These are phyloP conservation scores for Aphidius colemani DNA, from an alignment of 2,888 invertebrate genomes.

Conservation along the genomic window DNA sequence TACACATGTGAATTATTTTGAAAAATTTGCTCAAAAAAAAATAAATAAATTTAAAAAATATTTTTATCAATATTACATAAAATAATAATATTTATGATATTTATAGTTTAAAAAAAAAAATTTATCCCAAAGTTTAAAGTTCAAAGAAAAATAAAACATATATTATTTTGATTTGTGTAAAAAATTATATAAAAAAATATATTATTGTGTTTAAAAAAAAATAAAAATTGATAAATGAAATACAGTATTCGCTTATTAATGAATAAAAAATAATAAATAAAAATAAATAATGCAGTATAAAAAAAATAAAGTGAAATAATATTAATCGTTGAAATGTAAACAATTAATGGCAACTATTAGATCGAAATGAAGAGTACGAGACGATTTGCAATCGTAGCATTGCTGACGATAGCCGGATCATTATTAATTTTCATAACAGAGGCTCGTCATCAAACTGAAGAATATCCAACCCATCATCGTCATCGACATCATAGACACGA, in stretches of 20 bases:
- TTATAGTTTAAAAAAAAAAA: too few species aligned
- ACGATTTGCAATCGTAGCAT: constrained; percentile 39
- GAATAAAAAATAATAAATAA: not conserved
- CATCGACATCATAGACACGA: constrained; percentile 52
- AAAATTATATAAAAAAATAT: too few species aligned
- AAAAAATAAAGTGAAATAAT: constrained; percentile 31
- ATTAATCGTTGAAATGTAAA: constrained; percentile 25
- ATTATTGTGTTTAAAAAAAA: not conserved
- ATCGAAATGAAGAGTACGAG: constrained; percentile 44
- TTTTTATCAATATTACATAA: too few species aligned
- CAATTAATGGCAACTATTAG: constrained; percentile 17
- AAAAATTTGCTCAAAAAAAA: too few species aligned
- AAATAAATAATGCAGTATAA: constrained; percentile 23
- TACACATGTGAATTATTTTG: too few species aligned
- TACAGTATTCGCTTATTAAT: too few species aligned
- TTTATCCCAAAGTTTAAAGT: too few species aligned
- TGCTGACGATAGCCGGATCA: constrained; percentile 39
- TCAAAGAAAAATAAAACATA: too few species aligned
- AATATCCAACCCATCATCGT: constrained; percentile 41
- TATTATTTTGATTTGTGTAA: too few species aligned
- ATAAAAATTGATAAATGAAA: not conserved
- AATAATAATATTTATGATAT: too few species aligned
- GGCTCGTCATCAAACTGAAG: constrained; percentile 40
- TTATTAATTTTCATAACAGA: constrained; percentile 36
- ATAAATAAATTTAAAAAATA: too few species aligned